Percentiles rank a stretch among this genome's conserved stretches.
Evolutionary conservation across 2,797 vertebrate genomes (phyloP).

Genomic region (Calcarius lapponicus): DNA sequence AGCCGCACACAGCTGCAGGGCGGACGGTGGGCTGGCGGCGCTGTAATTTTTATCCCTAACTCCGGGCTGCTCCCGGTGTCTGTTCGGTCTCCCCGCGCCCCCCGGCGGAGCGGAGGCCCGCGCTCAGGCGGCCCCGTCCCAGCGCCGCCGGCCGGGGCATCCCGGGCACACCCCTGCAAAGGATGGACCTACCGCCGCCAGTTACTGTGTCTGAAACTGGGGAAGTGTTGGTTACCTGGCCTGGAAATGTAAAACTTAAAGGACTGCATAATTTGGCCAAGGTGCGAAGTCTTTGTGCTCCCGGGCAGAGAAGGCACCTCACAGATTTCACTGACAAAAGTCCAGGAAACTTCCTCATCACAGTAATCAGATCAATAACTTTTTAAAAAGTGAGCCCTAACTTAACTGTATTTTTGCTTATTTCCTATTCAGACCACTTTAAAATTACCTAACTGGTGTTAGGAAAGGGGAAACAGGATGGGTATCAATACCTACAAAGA

Average conservation of each 20-base stretch:
- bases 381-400: not conserved
- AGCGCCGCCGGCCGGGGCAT: not conserved
- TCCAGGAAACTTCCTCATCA: not conserved
- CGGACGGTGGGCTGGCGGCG: not conserved
- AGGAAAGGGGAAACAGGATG: not conserved
- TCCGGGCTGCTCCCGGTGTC: not conserved
- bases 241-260: not conserved
- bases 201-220: rapidly evolving
- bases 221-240: no score
- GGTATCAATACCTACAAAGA: not conserved
- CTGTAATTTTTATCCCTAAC: not conserved
- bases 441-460: not conserved
- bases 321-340: rapidly evolving
- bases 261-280: not conserved
- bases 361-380: not conserved
- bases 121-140: rapidly evolving
- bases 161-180: not conserved
- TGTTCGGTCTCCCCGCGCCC: not conserved
- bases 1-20: not conserved
- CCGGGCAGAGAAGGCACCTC: not conserved
- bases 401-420: not conserved
- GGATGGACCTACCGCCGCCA: not conserved
- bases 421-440: not conserved
- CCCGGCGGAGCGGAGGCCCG: not conserved
- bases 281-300: not conserved